Evolutionary conservation across 2,888 invertebrate species (phyloP).

Genomic region (Pheosia gnoma): DNA sequence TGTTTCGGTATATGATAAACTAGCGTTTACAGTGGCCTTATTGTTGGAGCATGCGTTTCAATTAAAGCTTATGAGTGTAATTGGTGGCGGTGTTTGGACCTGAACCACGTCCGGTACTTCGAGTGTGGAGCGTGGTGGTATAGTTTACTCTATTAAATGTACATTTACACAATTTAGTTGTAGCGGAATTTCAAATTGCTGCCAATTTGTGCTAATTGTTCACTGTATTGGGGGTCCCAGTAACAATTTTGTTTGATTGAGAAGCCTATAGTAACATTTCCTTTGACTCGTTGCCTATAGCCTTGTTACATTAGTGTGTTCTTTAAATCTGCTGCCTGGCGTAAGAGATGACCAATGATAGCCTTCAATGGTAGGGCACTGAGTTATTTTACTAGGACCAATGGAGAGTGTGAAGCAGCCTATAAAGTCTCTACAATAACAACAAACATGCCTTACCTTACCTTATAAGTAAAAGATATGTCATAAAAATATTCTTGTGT

Average conservation of each 20-base stretch:
- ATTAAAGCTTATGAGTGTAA: slow-evolving; percentile 75
- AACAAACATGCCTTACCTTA: too few species aligned
- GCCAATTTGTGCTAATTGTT: slow-evolving; percentile 11
- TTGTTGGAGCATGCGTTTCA: slow-evolving; percentile 70
- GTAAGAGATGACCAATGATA: too few species aligned
- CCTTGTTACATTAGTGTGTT: not conserved
- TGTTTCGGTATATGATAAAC: slow-evolving; percentile 42
- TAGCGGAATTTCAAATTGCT: slow-evolving; percentile 23
- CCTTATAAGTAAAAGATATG: too few species aligned
- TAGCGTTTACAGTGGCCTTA: slow-evolving; percentile 42
- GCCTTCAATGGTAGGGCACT: too few species aligned
- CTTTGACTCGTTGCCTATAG: too few species aligned
- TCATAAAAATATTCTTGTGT: too few species aligned
- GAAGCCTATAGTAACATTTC: too few species aligned
- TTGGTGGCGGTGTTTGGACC: slow-evolving; percentile 55
- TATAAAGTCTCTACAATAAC: too few species aligned
- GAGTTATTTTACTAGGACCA: too few species aligned
- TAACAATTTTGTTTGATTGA: not conserved
- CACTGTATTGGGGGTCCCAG: not conserved
- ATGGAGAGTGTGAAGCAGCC: too few species aligned
- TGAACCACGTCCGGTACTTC: slow-evolving; percentile 20
- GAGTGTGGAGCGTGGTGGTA: slow-evolving; percentile 9
- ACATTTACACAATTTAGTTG: slow-evolving; percentile 32
- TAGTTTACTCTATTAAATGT: slow-evolving; percentile 34
- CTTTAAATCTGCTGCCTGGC: too few species aligned